Conservation (phyloP, 2,113 vertebrate genomes). For the Hylia prasina region DNA sequence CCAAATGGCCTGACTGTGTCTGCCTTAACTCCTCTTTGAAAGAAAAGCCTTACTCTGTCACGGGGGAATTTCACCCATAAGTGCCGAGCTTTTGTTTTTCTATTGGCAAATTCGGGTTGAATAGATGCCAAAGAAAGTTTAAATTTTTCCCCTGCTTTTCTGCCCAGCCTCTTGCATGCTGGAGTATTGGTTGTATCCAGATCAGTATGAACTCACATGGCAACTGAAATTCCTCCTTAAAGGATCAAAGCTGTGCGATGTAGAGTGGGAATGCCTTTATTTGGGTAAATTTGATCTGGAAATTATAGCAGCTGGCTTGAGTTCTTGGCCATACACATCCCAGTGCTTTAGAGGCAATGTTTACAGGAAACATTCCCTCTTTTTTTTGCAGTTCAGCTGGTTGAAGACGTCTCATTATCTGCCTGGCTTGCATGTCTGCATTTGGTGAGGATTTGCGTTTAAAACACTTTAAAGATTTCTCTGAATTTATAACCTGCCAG, state of each 20-base stretch:
- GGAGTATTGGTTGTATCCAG: neutral
- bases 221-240: neutral
- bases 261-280: neutral
- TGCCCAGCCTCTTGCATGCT: neutral
- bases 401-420: neutral
- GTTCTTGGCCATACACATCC: neutral
- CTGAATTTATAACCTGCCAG: neutral
- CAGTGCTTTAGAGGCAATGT: neutral
- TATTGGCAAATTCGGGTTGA: neutral
- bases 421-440: neutral
- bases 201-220: neutral
- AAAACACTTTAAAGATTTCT: neutral
- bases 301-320: neutral
- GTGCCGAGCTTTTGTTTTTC: neutral
- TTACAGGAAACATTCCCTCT: neutral
- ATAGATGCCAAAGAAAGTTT: conserved; percentile 5
- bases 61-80: conserved; percentile 19
- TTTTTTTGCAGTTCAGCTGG: neutral
- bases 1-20: neutral
- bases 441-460: neutral
- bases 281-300: conserved; percentile 3
- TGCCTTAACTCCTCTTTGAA: neutral
- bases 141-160: neutral
- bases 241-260: neutral
- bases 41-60: neutral